phyloP scores from a whole-genome alignment of 2,888 invertebrate species.

The Agrochola lota region DNA sequence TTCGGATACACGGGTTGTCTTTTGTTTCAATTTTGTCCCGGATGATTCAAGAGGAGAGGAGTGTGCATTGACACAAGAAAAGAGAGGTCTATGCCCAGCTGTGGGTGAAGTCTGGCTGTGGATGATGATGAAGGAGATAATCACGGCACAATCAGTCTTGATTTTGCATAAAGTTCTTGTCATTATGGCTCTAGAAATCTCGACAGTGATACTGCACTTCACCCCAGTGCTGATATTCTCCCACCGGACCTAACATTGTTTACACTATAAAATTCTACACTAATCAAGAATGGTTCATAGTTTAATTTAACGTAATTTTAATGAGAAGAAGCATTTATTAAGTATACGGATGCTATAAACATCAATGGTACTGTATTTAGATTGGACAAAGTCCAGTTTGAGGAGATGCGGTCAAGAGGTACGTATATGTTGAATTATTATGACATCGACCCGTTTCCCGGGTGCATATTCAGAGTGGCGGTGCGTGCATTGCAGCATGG shows the following conservation, averaged over 20 bases:
- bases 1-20: too few relatives aligned
- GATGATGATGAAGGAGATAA: not conserved
- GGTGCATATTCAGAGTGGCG: not conserved
- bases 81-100: not conserved
- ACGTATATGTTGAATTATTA: not conserved
- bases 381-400: constrained; percentile 31
- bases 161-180: not conserved
- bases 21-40: too few relatives aligned
- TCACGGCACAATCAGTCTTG: too few relatives aligned
- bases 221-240: not conserved
- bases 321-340: constrained; percentile 6
- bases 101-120: not conserved
- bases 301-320: constrained; percentile 17
- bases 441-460: not conserved
- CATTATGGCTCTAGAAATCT: too few relatives aligned
- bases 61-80: not conserved
- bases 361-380: constrained; percentile 1
- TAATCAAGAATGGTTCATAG: not conserved
- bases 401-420: not conserved
- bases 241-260: not conserved
- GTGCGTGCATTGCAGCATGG: not conserved
- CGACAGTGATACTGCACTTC: not conserved
- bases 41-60: too few relatives aligned
- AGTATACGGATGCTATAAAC: not conserved
- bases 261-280: not conserved